Evolutionary conservation across 2,797 vertebrate genomes (phyloP).

Genomic region (Hapalemur alaotrensis): DNA sequence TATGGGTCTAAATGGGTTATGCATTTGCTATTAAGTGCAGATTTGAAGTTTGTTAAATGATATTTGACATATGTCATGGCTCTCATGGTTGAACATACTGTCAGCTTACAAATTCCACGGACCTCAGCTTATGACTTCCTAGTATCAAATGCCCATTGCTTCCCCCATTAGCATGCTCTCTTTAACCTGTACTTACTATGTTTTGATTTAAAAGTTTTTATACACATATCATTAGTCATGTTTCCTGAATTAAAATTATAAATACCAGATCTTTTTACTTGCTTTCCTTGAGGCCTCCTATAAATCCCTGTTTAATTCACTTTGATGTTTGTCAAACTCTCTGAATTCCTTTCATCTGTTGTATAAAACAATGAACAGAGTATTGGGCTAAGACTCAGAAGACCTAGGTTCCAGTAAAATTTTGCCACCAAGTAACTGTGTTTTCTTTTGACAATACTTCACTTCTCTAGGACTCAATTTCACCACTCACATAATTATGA

Average conservation of each 20-base stretch:
- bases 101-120: conserved; percentile 51
- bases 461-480: background rate
- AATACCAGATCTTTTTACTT: conserved; percentile 37
- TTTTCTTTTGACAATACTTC: background rate
- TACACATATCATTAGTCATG: conserved; percentile 36
- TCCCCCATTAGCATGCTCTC: background rate
- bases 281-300: background rate
- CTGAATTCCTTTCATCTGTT: conserved; percentile 56
- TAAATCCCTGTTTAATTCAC: conserved; percentile 50
- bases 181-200: conserved; percentile 16
- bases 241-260: conserved; percentile 66
- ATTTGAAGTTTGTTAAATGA: conserved; percentile 71
- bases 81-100: conserved; percentile 57
- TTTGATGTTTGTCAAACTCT: conserved; percentile 52
- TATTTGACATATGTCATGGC: conserved; percentile 68
- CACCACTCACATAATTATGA: background rate
- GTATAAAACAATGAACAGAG: background rate
- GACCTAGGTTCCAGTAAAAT: background rate
- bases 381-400: background rate
- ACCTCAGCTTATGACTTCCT: conserved; percentile 25
- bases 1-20: conserved; percentile 58
- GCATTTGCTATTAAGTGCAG: conserved; percentile 52
- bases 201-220: conserved; percentile 54
- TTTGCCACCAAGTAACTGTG: background rate
- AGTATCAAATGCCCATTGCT: conserved; percentile 15